phyloP scores from a whole-genome alignment of 2,113 vertebrate species.

The Sceloporus tristichus region DNA sequence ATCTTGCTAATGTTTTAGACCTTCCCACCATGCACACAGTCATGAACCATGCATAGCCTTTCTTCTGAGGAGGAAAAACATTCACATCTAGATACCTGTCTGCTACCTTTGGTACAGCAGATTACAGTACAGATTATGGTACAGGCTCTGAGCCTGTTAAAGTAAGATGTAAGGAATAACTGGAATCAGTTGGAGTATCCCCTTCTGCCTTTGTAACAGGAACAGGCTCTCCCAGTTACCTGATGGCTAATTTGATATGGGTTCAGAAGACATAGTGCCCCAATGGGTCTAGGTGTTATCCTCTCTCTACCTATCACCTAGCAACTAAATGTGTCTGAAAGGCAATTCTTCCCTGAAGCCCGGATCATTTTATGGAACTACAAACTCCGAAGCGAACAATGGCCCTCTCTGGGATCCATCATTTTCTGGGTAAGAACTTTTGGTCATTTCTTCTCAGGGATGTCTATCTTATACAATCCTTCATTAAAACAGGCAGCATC shows the following conservation, averaged over 20 bases:
- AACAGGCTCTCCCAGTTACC: not conserved
- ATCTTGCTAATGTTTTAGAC: not conserved
- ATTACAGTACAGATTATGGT: too few relatives aligned
- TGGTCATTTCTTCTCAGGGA: constrained; percentile 2
- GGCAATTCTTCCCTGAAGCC: not conserved
- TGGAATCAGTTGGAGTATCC: not conserved
- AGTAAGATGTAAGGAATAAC: too few relatives aligned
- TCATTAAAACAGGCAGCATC: constrained; percentile 13
- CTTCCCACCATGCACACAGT: not conserved
- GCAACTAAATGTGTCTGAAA: too few relatives aligned
- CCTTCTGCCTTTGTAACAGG: not conserved
- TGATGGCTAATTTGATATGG: not conserved
- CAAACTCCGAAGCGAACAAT: not conserved
- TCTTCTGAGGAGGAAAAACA: not conserved
- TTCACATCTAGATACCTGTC: not conserved
- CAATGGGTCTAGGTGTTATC: not conserved
- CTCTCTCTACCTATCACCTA: not conserved
- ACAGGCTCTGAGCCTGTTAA: not conserved
- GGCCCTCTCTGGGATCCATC: not conserved
- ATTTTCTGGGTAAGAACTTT: not conserved
- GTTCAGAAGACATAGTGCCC: not conserved
- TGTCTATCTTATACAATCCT: not conserved
- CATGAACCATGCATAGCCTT: not conserved
- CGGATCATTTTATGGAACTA: not conserved
- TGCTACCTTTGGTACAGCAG: not conserved